Evolutionary conservation across 1,140 invertebrate genomes (phyloP), one percentile per base, ranked within the genome.

Genomic region (Gonioctena quinquepunctata): DNA sequence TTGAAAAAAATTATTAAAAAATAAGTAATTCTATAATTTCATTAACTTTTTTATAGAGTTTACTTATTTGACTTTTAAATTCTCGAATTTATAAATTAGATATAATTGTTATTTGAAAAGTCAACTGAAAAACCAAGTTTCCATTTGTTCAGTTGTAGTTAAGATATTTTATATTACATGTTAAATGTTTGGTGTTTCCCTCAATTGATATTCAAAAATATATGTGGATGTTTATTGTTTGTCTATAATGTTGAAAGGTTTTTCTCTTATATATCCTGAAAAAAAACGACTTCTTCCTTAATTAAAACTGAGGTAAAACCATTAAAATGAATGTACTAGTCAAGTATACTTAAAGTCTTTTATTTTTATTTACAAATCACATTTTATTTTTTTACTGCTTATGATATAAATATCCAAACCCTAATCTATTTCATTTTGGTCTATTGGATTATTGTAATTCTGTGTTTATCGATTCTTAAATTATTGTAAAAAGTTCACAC

Each of bases 291-390:
- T 21, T 22, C 16, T 57, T 57, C 25, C 2, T 21, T 57, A n/a
- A n/a, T n/a, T n/a, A 25, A 13, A n/a, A 57, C 33, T 42, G 33
- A 42, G 16, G 28, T 7, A 27, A 33, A 18, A n/a, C 22, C 25
- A 61, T 64, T 42, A 60, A n/a, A 64, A 64, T 64, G 27, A 64
- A 64, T 64, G 61, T 64, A 49, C 61, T 64, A 64, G 61, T 64
- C 61, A 64, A 49, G 22, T 49, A 64, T 64, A 64, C 42, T 64
- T 49, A 64, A 64, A 61, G 28, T 28, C 16, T 13, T 64, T 64
- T 64, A 64, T 64, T 64, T 64, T 64, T 23, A 64, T 64, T 64
- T 64, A 64, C 61, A 64, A 64, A 64, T 64, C 48, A 64, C 61
- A 64, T 64, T 64, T 64, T 64, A 28, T 28, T 26, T 60, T 54